phyloP scores from a whole-genome alignment of 2,888 invertebrate genomes.

The Dryadula phaetusa region DNA sequence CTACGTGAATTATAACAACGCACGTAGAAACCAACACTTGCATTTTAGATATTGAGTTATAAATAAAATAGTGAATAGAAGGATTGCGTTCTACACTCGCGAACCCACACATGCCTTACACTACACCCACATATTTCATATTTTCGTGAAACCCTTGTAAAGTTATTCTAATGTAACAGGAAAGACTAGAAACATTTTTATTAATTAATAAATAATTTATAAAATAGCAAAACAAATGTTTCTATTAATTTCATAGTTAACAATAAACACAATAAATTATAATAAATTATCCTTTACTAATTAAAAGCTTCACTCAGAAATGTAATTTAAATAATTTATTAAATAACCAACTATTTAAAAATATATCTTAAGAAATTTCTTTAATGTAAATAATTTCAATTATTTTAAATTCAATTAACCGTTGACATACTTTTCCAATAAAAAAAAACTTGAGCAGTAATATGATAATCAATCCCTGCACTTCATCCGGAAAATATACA shows the following conservation, averaged over 20 bases:
- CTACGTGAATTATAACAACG: too few relatives aligned
- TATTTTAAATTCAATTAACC: background rate
- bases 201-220: too few relatives aligned
- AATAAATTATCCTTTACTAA: background rate
- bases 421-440: background rate
- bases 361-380: background rate
- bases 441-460: background rate
- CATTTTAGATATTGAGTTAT: background rate
- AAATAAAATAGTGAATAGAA: background rate
- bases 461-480: constrained; percentile 4
- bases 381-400: background rate
- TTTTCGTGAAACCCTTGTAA: too few relatives aligned
- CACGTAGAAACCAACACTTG: background rate
- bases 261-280: background rate
- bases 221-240: background rate
- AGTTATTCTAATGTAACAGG: too few relatives aligned
- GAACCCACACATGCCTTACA: background rate
- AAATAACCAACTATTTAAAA: background rate
- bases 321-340: too few relatives aligned
- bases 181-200: too few relatives aligned
- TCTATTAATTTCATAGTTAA: background rate
- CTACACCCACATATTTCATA: background rate
- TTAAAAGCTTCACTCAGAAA: too few relatives aligned
- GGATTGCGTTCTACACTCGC: background rate
- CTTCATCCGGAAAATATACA: constrained; percentile 9